Evolutionary conservation across 2,888 invertebrate species (phyloP).

Genomic region (Drosophila anceps): DNA sequence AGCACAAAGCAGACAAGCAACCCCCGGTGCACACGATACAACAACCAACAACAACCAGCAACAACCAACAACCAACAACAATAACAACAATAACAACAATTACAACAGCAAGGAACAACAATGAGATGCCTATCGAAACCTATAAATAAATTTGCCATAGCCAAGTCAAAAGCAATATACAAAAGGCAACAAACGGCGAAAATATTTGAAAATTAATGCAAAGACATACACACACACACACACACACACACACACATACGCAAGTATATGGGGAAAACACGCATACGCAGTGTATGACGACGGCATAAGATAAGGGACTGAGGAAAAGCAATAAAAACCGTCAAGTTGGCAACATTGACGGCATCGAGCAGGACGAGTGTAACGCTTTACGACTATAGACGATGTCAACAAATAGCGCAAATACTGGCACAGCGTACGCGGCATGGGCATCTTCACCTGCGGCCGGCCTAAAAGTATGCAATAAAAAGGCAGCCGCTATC

Average conservation of each 20-base stretch:
- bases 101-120: conserved; percentile 48
- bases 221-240: conserved; percentile 35
- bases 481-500: conserved; percentile 55
- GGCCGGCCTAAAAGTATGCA: conserved; percentile 69
- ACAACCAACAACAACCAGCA: conserved; percentile 37
- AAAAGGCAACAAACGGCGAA: conserved; percentile 36
- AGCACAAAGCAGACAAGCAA: conserved; percentile 18
- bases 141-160: conserved; percentile 65
- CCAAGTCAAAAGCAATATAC: conserved; percentile 53
- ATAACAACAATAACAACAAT: conserved; percentile 40
- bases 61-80: conserved; percentile 52
- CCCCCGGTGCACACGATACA: conserved; percentile 23
- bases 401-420: conserved; percentile 65
- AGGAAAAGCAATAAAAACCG: conserved; percentile 65
- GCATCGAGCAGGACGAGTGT: conserved; percentile 26
- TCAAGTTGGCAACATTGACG: conserved; percentile 63
- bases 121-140: conserved; percentile 62
- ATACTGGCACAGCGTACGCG: conserved; percentile 31
- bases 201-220: conserved; percentile 68
- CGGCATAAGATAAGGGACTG: conserved; percentile 15
- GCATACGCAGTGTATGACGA: conserved; percentile 56
- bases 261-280: conserved; percentile 40
- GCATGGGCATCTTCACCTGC: conserved; percentile 42
- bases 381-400: conserved; percentile 45
- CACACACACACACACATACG: conserved; percentile 23